phyloP scores from a whole-genome alignment of 2,113 vertebrate species.

The Phycodurus eques region DNA sequence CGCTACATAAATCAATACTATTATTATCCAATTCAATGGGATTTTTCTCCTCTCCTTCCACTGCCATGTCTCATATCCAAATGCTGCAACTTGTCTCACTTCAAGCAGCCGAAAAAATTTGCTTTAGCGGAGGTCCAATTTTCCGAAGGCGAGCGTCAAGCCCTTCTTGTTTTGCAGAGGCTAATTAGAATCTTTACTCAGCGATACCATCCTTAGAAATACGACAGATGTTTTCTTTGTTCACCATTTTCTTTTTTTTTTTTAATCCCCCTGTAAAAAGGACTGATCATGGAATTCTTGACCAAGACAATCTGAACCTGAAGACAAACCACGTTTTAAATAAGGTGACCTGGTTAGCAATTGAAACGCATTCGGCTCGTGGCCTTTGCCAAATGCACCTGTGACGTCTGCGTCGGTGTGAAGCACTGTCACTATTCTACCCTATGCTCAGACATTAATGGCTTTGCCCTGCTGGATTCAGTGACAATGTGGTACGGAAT shows the following conservation, averaged over 20 bases:
- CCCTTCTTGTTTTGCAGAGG: background rate
- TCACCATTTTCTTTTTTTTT: background rate
- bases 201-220: background rate
- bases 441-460: background rate
- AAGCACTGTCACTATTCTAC: background rate
- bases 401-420: background rate
- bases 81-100: background rate
- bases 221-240: background rate
- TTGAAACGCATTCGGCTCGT: background rate
- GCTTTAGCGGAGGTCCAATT: background rate
- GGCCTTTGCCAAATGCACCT: background rate
- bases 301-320: background rate
- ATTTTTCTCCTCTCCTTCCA: background rate
- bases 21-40: background rate
- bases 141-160: background rate
- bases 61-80: background rate
- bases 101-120: background rate
- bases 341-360: background rate
- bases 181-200: background rate
- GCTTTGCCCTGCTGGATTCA: too few species aligned
- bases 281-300: background rate
- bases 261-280: background rate
- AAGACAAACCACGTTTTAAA: background rate
- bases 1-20: background rate
- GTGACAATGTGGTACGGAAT: too few species aligned